These are phyloP conservation scores for Asbolus verrucosus DNA, from an alignment of 1,140 invertebrate species.

Conservation along the genomic window DNA sequence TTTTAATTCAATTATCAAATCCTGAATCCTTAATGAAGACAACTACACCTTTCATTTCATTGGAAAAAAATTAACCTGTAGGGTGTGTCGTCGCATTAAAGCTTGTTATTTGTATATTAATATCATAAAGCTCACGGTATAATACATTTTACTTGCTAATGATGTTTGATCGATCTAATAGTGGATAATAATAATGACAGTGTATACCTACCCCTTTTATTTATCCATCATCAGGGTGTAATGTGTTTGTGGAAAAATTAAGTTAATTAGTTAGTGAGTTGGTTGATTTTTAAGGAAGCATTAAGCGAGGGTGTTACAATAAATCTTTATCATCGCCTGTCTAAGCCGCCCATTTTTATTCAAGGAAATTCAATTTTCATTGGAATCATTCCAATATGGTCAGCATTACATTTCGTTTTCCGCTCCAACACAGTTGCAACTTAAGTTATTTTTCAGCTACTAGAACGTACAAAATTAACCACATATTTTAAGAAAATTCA, in stretches of 20 bases:
- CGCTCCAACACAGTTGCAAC: too few relatives aligned
- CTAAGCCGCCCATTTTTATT: too few relatives aligned
- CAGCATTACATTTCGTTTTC: too few relatives aligned
- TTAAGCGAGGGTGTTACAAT: background rate
- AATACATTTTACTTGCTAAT: slow-evolving; percentile 37
- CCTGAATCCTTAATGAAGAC: background rate
- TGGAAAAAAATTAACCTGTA: slow-evolving; percentile 12
- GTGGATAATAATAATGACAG: slow-evolving; percentile 36
- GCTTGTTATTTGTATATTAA: slow-evolving; percentile 37
- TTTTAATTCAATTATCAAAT: background rate
- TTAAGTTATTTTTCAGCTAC: too few relatives aligned
- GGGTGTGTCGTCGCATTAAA: slow-evolving; percentile 26
- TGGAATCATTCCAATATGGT: too few relatives aligned
- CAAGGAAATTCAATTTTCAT: too few relatives aligned
- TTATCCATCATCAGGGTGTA: slow-evolving; percentile 36
- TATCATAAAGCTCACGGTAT: slow-evolving; percentile 33
- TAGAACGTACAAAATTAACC: too few relatives aligned
- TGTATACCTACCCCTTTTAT: slow-evolving; percentile 34
- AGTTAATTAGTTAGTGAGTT: slow-evolving; percentile 7
- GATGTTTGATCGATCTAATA: slow-evolving; percentile 39
- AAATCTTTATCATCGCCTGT: slow-evolving; percentile 3
- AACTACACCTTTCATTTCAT: background rate
- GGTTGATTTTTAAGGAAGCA: background rate
- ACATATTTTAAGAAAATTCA: too few relatives aligned
- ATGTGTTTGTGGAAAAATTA: slow-evolving; percentile 38